A percentile compares a stretch with the other conserved stretches of the same genome.
Evolutionary conservation across 2,888 invertebrate genomes (phyloP).

Genomic region (Platerodrilus igneus): DNA sequence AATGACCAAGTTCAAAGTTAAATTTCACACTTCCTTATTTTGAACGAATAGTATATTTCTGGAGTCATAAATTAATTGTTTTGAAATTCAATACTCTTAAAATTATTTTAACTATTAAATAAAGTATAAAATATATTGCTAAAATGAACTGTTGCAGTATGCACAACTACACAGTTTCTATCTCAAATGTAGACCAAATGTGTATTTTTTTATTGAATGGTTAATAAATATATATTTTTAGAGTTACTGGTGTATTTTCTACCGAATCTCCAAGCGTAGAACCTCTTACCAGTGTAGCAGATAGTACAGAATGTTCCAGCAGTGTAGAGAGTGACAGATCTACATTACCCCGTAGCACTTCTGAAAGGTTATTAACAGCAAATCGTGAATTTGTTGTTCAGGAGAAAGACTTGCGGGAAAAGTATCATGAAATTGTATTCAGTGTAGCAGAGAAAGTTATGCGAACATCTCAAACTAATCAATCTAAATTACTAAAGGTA

Average conservation of each 20-base stretch:
- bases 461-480: constrained; percentile 70
- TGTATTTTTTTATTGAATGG: background rate
- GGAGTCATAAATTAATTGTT: too few species aligned
- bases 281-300: constrained; percentile 43
- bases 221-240: too few species aligned
- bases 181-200: too few species aligned
- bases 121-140: too few species aligned
- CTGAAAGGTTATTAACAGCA: constrained; percentile 59
- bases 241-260: constrained; percentile 44
- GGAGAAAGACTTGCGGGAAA: constrained; percentile 73
- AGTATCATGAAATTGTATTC: constrained; percentile 78
- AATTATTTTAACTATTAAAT: too few species aligned
- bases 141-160: too few species aligned
- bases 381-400: constrained; percentile 65
- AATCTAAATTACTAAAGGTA: constrained; percentile 71
- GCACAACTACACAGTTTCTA: too few species aligned
- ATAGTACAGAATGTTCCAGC: constrained; percentile 46
- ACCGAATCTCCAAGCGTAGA: constrained; percentile 47
- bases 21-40: too few species aligned
- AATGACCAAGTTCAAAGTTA: too few species aligned
- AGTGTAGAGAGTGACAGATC: constrained; percentile 49
- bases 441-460: constrained; percentile 75
- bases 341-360: constrained; percentile 57
- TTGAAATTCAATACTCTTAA: too few species aligned
- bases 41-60: too few species aligned